Evolutionary conservation across 2,113 vertebrate species (phyloP), one percentile per base, ranked within the genome.

Genomic region (Morone saxatilis): DNA sequence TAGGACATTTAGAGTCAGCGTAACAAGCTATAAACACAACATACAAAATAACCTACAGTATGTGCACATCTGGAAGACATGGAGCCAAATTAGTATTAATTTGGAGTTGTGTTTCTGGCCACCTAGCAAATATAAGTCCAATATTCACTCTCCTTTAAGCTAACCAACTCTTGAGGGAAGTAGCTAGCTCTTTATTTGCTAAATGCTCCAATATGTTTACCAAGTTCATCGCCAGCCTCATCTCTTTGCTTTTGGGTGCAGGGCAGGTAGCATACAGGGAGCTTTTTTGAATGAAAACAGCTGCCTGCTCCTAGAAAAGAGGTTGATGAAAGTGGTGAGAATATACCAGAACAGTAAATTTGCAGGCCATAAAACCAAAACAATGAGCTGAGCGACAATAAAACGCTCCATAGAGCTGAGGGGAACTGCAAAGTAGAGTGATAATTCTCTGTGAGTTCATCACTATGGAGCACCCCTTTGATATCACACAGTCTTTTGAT

Each of bases 321-420:
- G 47, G 38, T 31, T 22, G 41, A 77, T 66, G 47, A 71, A 25
- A 25, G 10, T 22, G 56, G 1, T 45, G n/a, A 22, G 61, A 80
- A n/a, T 50, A 22, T 63, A 86, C 31, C 20, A 45, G 66, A 80
- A 17, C 47, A 53, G 57, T 50, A 10, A 62, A 60, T 20, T 36
- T 61, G 22, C 20, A 13, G 13, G 14, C 60, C 56, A 81, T 73
- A 63, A 86, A 69, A 57, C 31, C 56, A 61, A 86, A 86, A 86
- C 74, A 78, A 38, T 81, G 69, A 62, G 74, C 79, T 81, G 40
- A 77, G 43, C 69, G 68, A 63, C 68, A 56, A 62, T 81, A 62
- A 72, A 78, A 78, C 1, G n/a, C 62, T 38, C n/a, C 56, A 73
- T 50, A 45, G 63, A 51, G 56, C 43, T 74, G 7, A 75, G 17